Percentiles rank a stretch among this genome's conserved stretches.
These are phyloP conservation scores for Linepithema humile DNA, from an alignment of 1,140 invertebrate genomes.

Conservation along the genomic window DNA sequence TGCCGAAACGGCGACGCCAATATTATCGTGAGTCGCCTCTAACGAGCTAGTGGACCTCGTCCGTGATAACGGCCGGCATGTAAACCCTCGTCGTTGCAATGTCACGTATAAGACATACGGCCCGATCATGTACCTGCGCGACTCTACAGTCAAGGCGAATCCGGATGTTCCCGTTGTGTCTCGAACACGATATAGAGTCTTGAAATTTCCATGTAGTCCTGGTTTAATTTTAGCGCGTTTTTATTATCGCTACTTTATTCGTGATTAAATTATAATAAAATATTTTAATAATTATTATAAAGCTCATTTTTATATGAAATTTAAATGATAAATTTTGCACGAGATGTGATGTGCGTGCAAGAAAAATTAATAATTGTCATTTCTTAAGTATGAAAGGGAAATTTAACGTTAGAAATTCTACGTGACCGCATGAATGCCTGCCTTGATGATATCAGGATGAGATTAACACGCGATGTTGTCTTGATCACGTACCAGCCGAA, in stretches of 20 bases:
- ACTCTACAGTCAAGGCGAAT: not conserved
- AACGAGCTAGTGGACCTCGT: constrained; percentile 54
- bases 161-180: too few relatives aligned
- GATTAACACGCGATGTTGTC: constrained; percentile 23
- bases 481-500: not conserved
- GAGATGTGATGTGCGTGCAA: too few relatives aligned
- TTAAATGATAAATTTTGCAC: too few relatives aligned
- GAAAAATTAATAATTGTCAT: too few relatives aligned
- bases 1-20: constrained; percentile 55
- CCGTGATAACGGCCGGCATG: constrained; percentile 34
- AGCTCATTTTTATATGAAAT: too few relatives aligned
- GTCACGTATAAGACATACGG: not conserved
- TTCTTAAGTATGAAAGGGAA: not conserved
- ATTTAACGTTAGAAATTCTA: not conserved
- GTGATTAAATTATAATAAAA: too few relatives aligned
- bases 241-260: not conserved
- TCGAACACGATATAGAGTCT: not conserved
- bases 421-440: not conserved
- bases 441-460: not conserved
- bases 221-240: not conserved
- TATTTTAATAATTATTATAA: too few relatives aligned
- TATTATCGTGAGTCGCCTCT: constrained; percentile 68
- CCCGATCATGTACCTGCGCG: not conserved
- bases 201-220: not conserved
- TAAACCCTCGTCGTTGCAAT: not conserved